Evolutionary conservation across 2,113 vertebrate genomes (phyloP).

Genomic region (Atractosteus spatula): DNA sequence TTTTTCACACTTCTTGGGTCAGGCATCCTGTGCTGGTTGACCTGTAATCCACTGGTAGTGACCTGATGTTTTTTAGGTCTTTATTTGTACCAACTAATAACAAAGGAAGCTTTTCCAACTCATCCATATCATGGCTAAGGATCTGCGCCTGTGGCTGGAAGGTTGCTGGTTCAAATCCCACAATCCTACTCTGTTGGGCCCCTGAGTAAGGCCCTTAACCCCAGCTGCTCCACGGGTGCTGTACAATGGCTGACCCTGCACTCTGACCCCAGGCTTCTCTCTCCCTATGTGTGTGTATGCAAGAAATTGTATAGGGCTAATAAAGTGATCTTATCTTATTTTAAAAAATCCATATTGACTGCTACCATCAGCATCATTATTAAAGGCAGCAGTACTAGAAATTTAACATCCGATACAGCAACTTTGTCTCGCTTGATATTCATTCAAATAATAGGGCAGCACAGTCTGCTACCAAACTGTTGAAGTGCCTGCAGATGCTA

Average conservation of each 20-base stretch:
- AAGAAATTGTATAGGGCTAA: too few relatives aligned
- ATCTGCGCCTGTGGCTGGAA: too few relatives aligned
- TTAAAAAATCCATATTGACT: slow-evolving; percentile 35
- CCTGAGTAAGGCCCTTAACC: too few relatives aligned
- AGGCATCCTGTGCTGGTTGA: slow-evolving; percentile 46
- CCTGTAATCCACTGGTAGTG: slow-evolving; percentile 56
- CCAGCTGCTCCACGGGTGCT: too few relatives aligned
- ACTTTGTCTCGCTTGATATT: slow-evolving; percentile 53
- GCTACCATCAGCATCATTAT: slow-evolving; percentile 58
- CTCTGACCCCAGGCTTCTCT: slow-evolving; percentile 37
- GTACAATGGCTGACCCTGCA: too few relatives aligned
- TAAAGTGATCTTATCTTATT: too few relatives aligned
- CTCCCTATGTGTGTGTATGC: slow-evolving; percentile 52
- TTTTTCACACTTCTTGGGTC: slow-evolving; percentile 48
- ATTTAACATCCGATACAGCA: slow-evolving; percentile 63
- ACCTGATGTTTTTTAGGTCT: slow-evolving; percentile 41
- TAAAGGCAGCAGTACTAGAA: slow-evolving; percentile 54
- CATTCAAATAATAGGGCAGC: slow-evolving; percentile 51
- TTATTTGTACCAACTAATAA: slow-evolving; percentile 58
- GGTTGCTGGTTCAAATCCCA: too few relatives aligned
- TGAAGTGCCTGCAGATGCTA: slow-evolving; percentile 23
- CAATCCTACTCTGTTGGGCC: too few relatives aligned
- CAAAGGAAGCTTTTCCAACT: slow-evolving; percentile 65
- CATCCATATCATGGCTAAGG: slow-evolving; percentile 38
- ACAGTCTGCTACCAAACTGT: slow-evolving; percentile 46